Evolutionary conservation across 2,888 invertebrate species (phyloP), one percentile per base, ranked within the genome.

Genomic region (Pseudeuparius sepicola): DNA sequence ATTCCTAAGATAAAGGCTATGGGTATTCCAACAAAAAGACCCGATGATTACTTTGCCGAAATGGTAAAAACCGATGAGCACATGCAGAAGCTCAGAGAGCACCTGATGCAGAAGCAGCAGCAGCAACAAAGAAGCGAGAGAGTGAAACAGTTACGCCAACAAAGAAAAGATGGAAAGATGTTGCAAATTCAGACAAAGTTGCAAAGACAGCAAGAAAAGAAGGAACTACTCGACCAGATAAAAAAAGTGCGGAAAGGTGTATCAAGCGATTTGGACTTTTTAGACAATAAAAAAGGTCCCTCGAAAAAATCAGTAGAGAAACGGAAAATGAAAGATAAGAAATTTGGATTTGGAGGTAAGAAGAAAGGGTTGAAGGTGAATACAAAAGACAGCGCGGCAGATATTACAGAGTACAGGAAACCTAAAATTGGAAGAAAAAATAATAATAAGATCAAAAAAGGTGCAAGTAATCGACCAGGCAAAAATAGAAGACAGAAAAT

Each of bases 41-140:
- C 98, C 0, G 86, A 88, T 36, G 97, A 97, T 62, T 98, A 93
- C 61, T 97, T 94, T 64, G 98, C 97, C 0, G 90, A 98, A 69
- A 98, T 98, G 98, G 92, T 90, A 1, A 98, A 98, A 61, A 72
- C 87, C 9, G 98, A 98, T 64, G 77, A 75, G 17, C 98, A 98
- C 53, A 98, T 98, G 98, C 90, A 93, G 53, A 94, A 92, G 64
- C 80, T 93, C 0, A 72, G 90, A 29, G 73, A 82, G 54, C 82
- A 80, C 53, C 60, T 94, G 15, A 70, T 88, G 66, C 75, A 84
- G 14, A 87, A 88, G 55, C 86, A 96, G 54, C 74, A 78, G 9
- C 78, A 81, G 9, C 81, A 87, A 47, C 86, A 92, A 34, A 74
- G 85, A 45, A 82, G 85, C 0, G 96, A 97, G 57, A 85, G 90